These are phyloP conservation scores for Marcusenius ussheri DNA, from an alignment of 2,113 vertebrate species.

Conservation along the genomic window DNA sequence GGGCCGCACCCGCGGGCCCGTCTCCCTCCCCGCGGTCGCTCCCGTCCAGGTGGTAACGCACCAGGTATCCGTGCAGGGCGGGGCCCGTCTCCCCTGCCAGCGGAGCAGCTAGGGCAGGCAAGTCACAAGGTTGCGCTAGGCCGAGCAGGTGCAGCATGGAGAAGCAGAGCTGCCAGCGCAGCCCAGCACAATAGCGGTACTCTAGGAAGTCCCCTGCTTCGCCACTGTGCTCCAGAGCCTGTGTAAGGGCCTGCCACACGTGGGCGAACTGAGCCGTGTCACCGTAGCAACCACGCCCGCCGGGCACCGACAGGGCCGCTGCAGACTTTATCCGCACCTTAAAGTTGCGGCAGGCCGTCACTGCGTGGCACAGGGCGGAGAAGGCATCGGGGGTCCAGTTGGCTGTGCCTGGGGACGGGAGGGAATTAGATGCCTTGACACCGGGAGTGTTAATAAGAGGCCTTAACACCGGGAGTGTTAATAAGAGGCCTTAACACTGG, in stretches of 20 bases:
- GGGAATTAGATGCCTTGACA: no score
- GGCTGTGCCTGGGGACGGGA: constrained; percentile 62
- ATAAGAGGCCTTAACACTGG: neutral
- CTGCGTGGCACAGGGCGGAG: constrained; percentile 70
- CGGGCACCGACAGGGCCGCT: constrained; percentile 73
- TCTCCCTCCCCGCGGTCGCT: constrained; percentile 49
- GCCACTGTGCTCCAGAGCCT: constrained; percentile 77
- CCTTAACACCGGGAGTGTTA: no score
- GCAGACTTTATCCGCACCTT: constrained; percentile 94
- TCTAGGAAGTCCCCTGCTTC: constrained; percentile 85
- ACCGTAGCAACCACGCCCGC: constrained; percentile 67
- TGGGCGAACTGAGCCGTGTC: constrained; percentile 59
- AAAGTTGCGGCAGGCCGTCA: constrained; percentile 91
- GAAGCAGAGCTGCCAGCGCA: constrained; percentile 75
- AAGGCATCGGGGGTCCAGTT: constrained; percentile 76
- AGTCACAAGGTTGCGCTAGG: constrained; percentile 63
- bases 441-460: no score
- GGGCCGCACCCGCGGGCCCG: constrained; percentile 34
- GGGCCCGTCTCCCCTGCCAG: constrained; percentile 49
- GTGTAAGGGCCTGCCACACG: constrained; percentile 77
- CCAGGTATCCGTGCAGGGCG: constrained; percentile 55
- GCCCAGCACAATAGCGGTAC: constrained; percentile 86
- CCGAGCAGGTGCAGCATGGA: constrained; percentile 76
- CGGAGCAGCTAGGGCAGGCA: constrained; percentile 51
- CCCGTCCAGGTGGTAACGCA: constrained; percentile 66